These are phyloP conservation scores for Mormyrops attenuatus DNA, from an alignment of 2,797 vertebrate genomes.

Conservation along the genomic window DNA sequence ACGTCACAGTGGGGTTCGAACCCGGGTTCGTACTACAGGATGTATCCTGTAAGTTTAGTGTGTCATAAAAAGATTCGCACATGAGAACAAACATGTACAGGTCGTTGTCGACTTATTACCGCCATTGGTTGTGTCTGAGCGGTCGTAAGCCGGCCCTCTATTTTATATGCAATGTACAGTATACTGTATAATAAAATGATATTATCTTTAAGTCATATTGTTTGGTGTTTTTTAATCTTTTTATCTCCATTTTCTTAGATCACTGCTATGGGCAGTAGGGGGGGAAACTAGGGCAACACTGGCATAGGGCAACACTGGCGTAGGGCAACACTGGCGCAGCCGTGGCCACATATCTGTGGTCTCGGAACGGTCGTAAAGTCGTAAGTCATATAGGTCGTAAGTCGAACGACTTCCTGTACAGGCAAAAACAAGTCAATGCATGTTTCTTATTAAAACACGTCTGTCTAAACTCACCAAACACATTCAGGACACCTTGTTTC, in stretches of 20 bases:
- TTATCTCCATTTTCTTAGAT: background rate
- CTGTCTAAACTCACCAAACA: constrained; percentile 79
- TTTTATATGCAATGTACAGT: background rate
- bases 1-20: background rate
- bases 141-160: background rate
- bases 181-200: background rate
- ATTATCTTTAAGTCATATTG: background rate
- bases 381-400: background rate
- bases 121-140: background rate
- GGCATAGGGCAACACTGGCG: too few relatives aligned
- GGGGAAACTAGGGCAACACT: too few relatives aligned
- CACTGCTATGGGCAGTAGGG: background rate
- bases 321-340: background rate
- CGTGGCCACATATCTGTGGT: background rate
- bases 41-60: background rate
- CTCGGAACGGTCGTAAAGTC: background rate
- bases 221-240: background rate
- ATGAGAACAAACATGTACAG: background rate
- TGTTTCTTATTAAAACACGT: background rate
- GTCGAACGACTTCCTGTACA: background rate
- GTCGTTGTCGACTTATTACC: background rate
- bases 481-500: constrained; percentile 70
- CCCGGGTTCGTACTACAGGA: background rate
- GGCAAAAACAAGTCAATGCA: background rate
- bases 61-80: background rate